phyloP scores from a whole-genome alignment of 1,140 invertebrate species.

The Cotesia chilonis region DNA sequence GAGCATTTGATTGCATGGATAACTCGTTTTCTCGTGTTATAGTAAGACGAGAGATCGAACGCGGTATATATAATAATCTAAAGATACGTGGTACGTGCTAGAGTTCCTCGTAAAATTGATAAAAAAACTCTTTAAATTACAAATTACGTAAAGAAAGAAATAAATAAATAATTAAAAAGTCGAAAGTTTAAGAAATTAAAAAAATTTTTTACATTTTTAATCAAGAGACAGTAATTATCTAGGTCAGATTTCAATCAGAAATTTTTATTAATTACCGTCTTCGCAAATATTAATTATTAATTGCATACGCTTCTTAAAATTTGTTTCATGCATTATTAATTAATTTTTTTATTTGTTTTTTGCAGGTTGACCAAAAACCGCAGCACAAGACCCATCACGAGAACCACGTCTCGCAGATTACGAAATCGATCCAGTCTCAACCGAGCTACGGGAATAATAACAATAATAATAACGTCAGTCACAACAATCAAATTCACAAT shows the following conservation, averaged over 20 bases:
- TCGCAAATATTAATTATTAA: no score
- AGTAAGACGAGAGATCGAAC: constrained; percentile 14
- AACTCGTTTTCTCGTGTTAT: constrained; percentile 16
- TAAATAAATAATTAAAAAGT: background rate
- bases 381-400: constrained; percentile 61
- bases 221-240: background rate
- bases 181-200: constrained; percentile 14
- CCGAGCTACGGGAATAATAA: constrained; percentile 56
- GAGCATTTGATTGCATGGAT: background rate
- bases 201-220: constrained; percentile 8
- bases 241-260: constrained; percentile 11
- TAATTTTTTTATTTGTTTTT: constrained; percentile 21
- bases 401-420: constrained; percentile 63
- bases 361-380: constrained; percentile 61
- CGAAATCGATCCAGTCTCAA: constrained; percentile 62
- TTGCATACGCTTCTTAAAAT: background rate
- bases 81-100: background rate
- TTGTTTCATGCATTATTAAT: background rate
- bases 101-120: background rate
- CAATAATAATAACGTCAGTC: constrained; percentile 49
- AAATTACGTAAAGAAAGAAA: background rate
- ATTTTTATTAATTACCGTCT: background rate
- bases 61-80: background rate
- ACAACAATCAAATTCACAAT: constrained; percentile 51
- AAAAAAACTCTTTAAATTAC: background rate